Base-by-base conservation (phyloP, 2,888 invertebrate species). In the Ochropleura leucogaster region DNA sequence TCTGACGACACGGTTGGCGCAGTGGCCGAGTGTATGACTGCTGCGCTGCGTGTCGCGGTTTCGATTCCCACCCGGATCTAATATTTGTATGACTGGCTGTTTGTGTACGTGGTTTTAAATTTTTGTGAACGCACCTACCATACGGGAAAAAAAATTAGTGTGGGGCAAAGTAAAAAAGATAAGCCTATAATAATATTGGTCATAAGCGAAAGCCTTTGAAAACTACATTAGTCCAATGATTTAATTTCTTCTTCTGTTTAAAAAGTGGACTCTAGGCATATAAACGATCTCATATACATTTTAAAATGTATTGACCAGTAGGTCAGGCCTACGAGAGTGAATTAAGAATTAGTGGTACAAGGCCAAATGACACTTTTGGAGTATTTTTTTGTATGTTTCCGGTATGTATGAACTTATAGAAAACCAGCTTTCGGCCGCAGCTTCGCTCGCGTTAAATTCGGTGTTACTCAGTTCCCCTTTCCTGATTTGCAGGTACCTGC, bases 301-400 rank as follows among this genome's bases (percentile, higher is more conserved):
- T 44, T n/a, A n/a, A 62, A 72, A 85, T 74, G 72, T 67, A 20
- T 59, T 30, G 72, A 63, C 57, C 66, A 68, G 55, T 71, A 14
- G 78, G 78, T 64, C 76, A 71, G 66, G 74, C 14, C 8, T 67
- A 62, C 64, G 72, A 67, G 59, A 65, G 44, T 77, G 74, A 83
- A 77, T 83, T 66, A 16, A 68, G 66, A 81, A 81, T 84, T 66
- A 63, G 72, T 79, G 46, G 69, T 69, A 75, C 83, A 86, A 86
- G 85, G 85, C 68, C 85, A 70, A 49, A 68, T 55, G 51, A 77
- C 63, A 77, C 42, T 72, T 71, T 71, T 42, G 5, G 68, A 76
- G 55, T n/a, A 65, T 59, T 68, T 75, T 74, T 68, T 62, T 4
- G 40, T 40, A 60, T 68, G 20, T 60, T 66, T 47, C 40, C 18